Evolutionary conservation across 2,797 vertebrate genomes (phyloP).

Genomic region (Amniataba percoides): DNA sequence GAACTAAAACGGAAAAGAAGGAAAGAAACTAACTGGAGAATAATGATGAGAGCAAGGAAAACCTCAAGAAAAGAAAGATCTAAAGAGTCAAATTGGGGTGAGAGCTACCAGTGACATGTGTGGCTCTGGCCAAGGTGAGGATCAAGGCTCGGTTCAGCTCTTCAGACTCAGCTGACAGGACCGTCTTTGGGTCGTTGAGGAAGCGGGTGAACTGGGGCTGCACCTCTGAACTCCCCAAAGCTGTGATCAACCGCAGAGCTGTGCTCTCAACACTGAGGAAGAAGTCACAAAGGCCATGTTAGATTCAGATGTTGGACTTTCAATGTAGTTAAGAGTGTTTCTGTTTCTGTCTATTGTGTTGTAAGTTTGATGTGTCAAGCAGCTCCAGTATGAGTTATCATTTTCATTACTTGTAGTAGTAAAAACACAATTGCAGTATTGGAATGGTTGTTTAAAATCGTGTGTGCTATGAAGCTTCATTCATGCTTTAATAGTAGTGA

Average conservation of each 20-base stretch:
- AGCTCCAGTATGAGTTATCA: not conserved
- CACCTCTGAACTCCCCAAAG: constrained; percentile 96
- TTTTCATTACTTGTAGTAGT: not conserved
- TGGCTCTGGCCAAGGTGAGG: constrained; percentile 96
- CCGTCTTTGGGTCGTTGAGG: constrained; percentile 96
- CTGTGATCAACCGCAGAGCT: constrained; percentile 95
- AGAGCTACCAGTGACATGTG: constrained; percentile 93
- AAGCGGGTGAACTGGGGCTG: constrained; percentile 98
- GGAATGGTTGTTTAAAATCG: not conserved
- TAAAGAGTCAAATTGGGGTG: not conserved
- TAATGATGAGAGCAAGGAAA: not conserved
- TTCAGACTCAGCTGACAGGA: constrained; percentile 96
- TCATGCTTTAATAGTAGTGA: not conserved
- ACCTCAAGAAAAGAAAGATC: not conserved
- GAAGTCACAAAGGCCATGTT: constrained; percentile 9
- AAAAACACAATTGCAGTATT: not conserved
- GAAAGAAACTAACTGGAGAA: not conserved
- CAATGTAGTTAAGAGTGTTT: not conserved
- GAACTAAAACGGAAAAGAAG: not conserved
- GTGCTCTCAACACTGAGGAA: constrained; percentile 94
- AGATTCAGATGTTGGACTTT: not conserved
- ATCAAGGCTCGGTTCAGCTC: constrained; percentile 98
- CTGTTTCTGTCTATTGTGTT: too few species aligned
- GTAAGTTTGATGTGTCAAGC: too few species aligned
- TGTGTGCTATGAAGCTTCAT: not conserved